Evolutionary conservation across 92 coral and sea anemone genomes (phyloP), one percentile per base, ranked within the genome.

Genomic region (Epizoanthus ramosus): DNA sequence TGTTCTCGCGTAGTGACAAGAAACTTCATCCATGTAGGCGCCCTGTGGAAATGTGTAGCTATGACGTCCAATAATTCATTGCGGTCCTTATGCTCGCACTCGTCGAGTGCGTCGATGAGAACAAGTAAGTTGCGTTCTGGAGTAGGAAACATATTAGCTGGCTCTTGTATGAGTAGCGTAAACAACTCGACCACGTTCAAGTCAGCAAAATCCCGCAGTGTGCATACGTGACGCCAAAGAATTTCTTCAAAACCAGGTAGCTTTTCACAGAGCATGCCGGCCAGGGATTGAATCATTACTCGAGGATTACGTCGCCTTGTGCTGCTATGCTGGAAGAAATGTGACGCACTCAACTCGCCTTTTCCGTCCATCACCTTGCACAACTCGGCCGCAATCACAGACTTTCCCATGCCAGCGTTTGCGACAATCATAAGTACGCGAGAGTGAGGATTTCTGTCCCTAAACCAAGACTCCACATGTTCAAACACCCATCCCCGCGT

Each of bases 401-500:
- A 82, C 79, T 91, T 91, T 21, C 94, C 94, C 92, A 91, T 91
- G 22, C 94, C 94, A 82, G 94, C 92, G 61, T 80, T 76, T 18
- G 88, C 94, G 47, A 69, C 71, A 14, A 91, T 63, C 68, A 91
- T 67, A n/a, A 91, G 54, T 24, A 89, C 90, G 18, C 90, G 87
- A 17, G 79, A 73, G 45, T 88, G 75, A 9, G 90, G 79, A 2
- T 65, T 80, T 22, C 75, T 80, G 58, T 85, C 73, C 14, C 54
- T 35, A 82, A 88, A 88, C 94, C 94, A 91, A 17, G 60, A 12
- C 14, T 77, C 87, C 47, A 91, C 81, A 45, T 59, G 73, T 28
- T 39, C 39, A 53, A 91, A 88, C 52, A 91, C 88, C 94, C 94
- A 91, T 43, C 35, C 35, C 0, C 94, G 87, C 33, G 92, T 91